Evolutionary conservation across 2,888 invertebrate genomes (phyloP).

Genomic region (Trichacis sp.): DNA sequence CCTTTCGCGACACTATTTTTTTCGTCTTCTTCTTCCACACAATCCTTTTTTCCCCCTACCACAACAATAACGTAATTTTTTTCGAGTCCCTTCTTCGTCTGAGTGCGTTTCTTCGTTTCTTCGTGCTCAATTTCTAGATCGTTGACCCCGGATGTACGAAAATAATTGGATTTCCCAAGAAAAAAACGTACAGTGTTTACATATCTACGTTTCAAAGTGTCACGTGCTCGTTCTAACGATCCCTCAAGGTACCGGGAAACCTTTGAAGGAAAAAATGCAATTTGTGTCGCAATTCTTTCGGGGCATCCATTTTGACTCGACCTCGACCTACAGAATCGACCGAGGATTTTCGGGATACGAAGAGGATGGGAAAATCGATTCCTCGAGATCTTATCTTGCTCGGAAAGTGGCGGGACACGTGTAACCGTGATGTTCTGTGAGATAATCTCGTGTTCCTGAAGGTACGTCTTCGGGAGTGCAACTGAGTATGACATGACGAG

Average conservation of each 20-base stretch:
- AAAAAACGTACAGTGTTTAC: too few species aligned
- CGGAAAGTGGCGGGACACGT: constrained; percentile 56
- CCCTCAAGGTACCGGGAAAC: not conserved
- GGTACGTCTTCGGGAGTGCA: not conserved
- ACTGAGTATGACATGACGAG: not conserved
- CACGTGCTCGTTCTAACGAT: not conserved
- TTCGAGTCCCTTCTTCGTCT: too few species aligned
- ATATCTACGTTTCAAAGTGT: too few species aligned
- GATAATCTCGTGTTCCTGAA: constrained; percentile 9
- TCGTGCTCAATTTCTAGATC: too few species aligned
- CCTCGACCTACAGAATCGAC: constrained; percentile 1
- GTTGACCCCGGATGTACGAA: too few species aligned
- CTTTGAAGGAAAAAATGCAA: not conserved
- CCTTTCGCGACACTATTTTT: too few species aligned
- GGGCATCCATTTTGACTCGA: constrained; percentile 8
- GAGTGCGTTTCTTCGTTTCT: too few species aligned
- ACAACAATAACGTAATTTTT: too few species aligned
- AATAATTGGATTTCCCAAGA: too few species aligned
- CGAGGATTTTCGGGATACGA: not conserved
- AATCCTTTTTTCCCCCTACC: constrained; percentile 20
- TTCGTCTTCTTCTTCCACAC: constrained; percentile 23
- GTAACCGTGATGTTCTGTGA: constrained; percentile 51
- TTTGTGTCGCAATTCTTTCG: not conserved
- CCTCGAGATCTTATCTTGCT: constrained; percentile 43
- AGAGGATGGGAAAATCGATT: too few species aligned